Conservation (phyloP, 2,113 vertebrate species). For the Turnix velox region DNA sequence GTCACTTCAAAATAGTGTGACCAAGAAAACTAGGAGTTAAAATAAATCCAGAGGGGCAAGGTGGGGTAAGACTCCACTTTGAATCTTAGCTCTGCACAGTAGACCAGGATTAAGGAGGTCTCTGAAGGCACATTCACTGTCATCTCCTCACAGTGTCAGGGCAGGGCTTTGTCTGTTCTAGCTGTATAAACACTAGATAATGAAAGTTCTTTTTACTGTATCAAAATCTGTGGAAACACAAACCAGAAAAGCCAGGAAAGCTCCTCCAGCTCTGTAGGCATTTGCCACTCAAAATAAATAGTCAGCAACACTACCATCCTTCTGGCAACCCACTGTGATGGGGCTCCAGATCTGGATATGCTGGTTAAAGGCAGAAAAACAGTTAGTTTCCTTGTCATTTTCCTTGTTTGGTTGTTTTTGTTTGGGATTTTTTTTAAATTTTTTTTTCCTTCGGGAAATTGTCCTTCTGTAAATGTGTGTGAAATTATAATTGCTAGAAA, state of each 20-base stretch:
- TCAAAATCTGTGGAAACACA: not conserved
- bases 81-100: not conserved
- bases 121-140: not conserved
- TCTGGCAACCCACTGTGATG: not conserved
- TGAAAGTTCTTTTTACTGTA: not conserved
- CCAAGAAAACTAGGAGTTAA: not conserved
- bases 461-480: not conserved
- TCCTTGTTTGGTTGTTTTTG: too few relatives aligned
- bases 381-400: not conserved
- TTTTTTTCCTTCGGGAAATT: too few relatives aligned
- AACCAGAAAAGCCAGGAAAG: too few relatives aligned
- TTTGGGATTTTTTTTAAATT: too few relatives aligned
- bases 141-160: not conserved
- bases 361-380: not conserved
- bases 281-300: not conserved
- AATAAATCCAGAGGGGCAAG: not conserved
- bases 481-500: slow-evolving; percentile 15
- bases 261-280: not conserved
- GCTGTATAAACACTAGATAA: not conserved
- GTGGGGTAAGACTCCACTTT: not conserved
- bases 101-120: not conserved
- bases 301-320: not conserved
- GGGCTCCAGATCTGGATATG: not conserved
- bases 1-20: not conserved
- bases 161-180: not conserved